Base-by-base conservation (phyloP, 1,140 invertebrate species). In the Pinna nobilis region DNA sequence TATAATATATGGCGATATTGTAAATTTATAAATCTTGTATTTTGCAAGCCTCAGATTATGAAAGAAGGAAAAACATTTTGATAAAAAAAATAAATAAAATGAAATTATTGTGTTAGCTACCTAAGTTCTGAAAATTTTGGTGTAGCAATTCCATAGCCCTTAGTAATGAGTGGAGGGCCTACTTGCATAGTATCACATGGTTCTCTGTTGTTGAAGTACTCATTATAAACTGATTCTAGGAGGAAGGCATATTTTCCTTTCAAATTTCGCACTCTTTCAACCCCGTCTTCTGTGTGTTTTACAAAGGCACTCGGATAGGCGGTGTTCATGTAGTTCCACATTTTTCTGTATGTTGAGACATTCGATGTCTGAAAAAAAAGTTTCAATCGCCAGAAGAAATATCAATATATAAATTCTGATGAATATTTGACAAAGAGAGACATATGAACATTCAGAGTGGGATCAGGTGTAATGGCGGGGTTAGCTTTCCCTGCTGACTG, bases 181-280 rank as follows among this genome's bases (percentile, higher is more conserved):
- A 98, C 91, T 77, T 87, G 97, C 94, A 98, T 97, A 2, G 97
- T 98, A 87, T 98, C 95, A 88, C 97, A 99, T 0, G 96, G 97
- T 81, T 95, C 92, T 68, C 95, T 90, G 82, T 96, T 94, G 89
- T 98, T 98, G 49, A 94, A 94, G 88, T 98, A 98, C 86, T 98
- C 97, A 86, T 98, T 98, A 82, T 95, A 97, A 0, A 96, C 95
- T 11, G 96, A 97, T 90, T 98, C 97, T 57, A 98, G 93, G 2
- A 98, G 91, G 78, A 97, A 93, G 23, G 97, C 97, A 88, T 97
- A 98, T 88, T 98, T 98, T 57, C 92, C 96, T 90, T 84, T 87
- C 0, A 82, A 84, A 5, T 81, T 74, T 44, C 82, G 70, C 5
- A 89, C 87, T 25, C 81, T 59, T 18, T 74, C 66, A 25, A 89